Evolutionary conservation across 2,888 invertebrate genomes (phyloP).

Genomic region (Parasteatoda lunata): DNA sequence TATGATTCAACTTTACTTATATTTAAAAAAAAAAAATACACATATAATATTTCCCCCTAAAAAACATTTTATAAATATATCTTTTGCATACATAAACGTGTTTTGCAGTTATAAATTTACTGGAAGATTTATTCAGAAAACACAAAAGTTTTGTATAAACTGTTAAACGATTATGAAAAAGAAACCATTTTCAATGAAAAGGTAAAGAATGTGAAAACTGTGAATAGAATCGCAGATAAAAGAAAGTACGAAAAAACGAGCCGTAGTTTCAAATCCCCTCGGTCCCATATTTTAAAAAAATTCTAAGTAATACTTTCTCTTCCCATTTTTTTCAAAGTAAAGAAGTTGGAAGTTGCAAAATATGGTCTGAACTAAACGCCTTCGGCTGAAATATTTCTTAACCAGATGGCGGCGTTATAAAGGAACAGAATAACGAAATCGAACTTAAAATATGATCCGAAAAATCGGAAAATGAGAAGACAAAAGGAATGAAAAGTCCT

Average conservation of each 20-base stretch:
- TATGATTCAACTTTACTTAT: too few relatives aligned
- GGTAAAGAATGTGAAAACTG: too few relatives aligned
- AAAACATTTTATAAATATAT: too few relatives aligned
- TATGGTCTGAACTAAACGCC: background rate
- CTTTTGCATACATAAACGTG: too few relatives aligned
- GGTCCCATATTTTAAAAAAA: background rate
- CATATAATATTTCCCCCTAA: too few relatives aligned
- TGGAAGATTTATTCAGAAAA: too few relatives aligned
- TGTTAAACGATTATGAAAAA: too few relatives aligned
- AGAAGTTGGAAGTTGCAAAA: background rate
- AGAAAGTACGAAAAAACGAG: background rate
- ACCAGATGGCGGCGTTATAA: conserved; percentile 49
- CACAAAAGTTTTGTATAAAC: too few relatives aligned
- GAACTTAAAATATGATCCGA: conserved; percentile 60
- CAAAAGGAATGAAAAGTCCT: conserved; percentile 34
- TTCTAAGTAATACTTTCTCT: background rate
- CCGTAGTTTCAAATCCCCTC: background rate
- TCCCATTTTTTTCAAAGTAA: background rate
- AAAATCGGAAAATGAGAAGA: conserved; percentile 58
- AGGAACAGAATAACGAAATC: conserved; percentile 49
- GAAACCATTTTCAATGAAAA: too few relatives aligned
- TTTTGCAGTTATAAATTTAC: too few relatives aligned
- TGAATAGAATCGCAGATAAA: too few relatives aligned
- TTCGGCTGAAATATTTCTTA: conserved; percentile 30
- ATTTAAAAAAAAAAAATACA: too few relatives aligned